Percentiles rank a stretch among this genome's conserved stretches.
Evolutionary conservation across 2,888 invertebrate species (phyloP).

Genomic region (Neoitamus cyanurus): DNA sequence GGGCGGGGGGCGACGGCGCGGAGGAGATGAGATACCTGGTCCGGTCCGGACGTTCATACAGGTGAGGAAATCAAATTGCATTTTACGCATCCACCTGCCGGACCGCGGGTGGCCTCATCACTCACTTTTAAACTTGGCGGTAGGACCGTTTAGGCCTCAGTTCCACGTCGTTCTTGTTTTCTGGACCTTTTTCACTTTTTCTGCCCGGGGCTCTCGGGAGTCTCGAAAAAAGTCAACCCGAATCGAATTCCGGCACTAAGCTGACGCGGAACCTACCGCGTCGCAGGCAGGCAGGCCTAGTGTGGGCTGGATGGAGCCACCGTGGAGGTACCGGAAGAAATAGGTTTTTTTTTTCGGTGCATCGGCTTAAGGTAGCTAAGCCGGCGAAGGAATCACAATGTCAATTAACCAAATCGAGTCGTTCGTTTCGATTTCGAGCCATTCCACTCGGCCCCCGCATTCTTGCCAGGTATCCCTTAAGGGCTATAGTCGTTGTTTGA

Average conservation of each 20-base stretch:
- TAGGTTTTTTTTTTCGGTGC: not conserved
- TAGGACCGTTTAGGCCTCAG: not conserved
- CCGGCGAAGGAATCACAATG: not conserved
- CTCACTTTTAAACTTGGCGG: slow-evolving; percentile 24
- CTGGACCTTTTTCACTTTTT: not conserved
- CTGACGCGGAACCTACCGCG: slow-evolving; percentile 19
- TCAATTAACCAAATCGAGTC: not conserved
- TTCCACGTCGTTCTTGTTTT: not conserved
- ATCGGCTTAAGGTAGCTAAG: not conserved
- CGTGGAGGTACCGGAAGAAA: not conserved
- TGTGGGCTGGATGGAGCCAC: not conserved
- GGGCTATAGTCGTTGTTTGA: too few relatives aligned
- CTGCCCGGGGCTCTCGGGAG: not conserved
- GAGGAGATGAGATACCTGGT: not conserved
- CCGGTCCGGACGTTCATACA: not conserved
- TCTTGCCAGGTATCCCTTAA: not conserved
- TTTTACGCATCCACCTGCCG: slow-evolving; percentile 39
- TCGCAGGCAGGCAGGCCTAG: not conserved
- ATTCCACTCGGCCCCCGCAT: not conserved
- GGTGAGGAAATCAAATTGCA: slow-evolving; percentile 39
- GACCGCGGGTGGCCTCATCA: slow-evolving; percentile 36
- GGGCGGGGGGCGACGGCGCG: not conserved
- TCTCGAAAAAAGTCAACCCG: not conserved
- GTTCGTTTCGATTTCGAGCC: not conserved
- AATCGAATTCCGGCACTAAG: not conserved